Base-by-base conservation (phyloP, 2,888 invertebrate species). In the Lamellibrachia satsuma region DNA sequence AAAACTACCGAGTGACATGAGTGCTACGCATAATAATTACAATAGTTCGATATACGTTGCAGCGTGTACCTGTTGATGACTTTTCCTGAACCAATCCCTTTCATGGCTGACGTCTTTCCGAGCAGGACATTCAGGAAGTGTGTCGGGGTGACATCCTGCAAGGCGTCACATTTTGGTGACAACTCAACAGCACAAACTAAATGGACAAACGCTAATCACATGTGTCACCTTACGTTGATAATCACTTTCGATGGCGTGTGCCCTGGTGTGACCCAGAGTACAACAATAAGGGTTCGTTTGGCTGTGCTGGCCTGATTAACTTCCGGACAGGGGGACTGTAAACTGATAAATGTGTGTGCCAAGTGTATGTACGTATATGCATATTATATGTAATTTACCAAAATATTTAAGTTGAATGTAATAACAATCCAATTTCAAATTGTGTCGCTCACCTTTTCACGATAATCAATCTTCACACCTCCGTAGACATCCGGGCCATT, bases 381-480 rank as follows among this genome's bases (percentile, higher is more conserved):
- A 15, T 22, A 22, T 75, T n/a, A 55, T 3, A 22, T 22, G 6
- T 22, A 22, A 75, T 11, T 75, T 75, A 1, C 15, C 22, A 75
- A 75, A 75, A 75, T 75, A 22, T 15, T 6, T 75, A 75, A 1
- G 8, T 60, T 60, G 60, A 60, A 15, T 60, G 60, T 60, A 15
- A 6, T 75, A 22, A 6, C 75, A 6, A 55, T 55, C 55, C 9
- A 55, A 55, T 75, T 75, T 22, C 75, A 75, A 75, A 75, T 3
- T 75, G 75, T 75, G n/a, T 15, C 75, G 94, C 95, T 95, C 96
- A 97, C 97, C 95, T 95, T 96, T 97, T 97, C 96, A 51, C 95
- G 97, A 95, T 97, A 97, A 95, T 97, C 97, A 93, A 97, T 97
- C 3, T 96, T 96, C 4, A 97, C 97, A 60, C 97, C 97, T 52